phyloP scores from a whole-genome alignment of 2,797 vertebrate species.

The Toxotes lorentzi region DNA sequence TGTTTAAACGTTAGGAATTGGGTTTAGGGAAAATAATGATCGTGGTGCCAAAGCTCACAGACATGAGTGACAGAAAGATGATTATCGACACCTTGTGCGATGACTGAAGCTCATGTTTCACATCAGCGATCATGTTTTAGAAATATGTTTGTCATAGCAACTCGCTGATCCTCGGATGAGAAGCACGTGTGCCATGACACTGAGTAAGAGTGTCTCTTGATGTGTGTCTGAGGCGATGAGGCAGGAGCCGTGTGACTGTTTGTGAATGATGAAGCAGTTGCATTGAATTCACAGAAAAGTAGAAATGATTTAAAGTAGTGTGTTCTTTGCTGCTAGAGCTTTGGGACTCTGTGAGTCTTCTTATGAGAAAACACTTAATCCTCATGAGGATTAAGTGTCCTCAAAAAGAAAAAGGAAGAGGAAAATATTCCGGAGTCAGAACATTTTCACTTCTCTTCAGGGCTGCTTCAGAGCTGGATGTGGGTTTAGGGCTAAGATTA shows the following conservation, averaged over 20 bases:
- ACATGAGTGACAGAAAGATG: constrained; percentile 31
- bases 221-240: constrained; percentile 23
- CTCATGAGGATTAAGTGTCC: constrained; percentile 65
- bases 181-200: background rate
- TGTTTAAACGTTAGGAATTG: too few species aligned
- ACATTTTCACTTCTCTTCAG: constrained; percentile 34
- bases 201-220: constrained; percentile 13
- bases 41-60: constrained; percentile 31
- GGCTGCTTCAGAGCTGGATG: constrained; percentile 36
- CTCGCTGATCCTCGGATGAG: constrained; percentile 7
- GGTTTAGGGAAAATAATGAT: background rate
- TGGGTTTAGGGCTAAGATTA: constrained; percentile 59
- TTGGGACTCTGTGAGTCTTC: constrained; percentile 46
- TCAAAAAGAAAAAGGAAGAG: constrained; percentile 47
- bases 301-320: constrained; percentile 33
- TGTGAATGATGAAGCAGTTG: constrained; percentile 11
- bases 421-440: constrained; percentile 55
- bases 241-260: background rate
- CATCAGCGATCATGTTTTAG: background rate
- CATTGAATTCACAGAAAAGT: constrained; percentile 22
- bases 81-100: constrained; percentile 28
- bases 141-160: constrained; percentile 56
- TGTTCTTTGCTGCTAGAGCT: constrained; percentile 37
- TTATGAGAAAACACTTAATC: constrained; percentile 65
- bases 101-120: constrained; percentile 17